Conservation (phyloP, 2,113 vertebrate genomes). For the Rhizomys pruinosus region DNA sequence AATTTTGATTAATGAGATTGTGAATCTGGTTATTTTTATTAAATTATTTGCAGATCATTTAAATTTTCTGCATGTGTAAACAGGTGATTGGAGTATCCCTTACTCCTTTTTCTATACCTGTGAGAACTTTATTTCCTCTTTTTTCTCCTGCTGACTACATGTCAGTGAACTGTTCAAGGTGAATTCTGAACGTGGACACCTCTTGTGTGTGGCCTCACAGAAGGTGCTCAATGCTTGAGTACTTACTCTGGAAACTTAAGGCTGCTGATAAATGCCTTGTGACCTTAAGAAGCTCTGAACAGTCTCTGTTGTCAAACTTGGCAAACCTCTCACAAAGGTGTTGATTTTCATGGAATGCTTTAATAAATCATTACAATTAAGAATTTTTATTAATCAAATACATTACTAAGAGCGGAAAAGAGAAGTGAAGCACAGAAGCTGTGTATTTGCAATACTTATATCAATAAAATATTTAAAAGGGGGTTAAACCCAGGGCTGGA, state of each 20-base stretch:
- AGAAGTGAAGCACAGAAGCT: background rate
- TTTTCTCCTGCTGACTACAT: background rate
- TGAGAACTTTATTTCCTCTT: background rate
- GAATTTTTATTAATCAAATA: background rate
- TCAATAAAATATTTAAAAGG: too few relatives aligned
- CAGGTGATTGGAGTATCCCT: background rate
- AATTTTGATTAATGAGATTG: background rate
- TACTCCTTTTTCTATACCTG: background rate
- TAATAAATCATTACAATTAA: slow-evolving; percentile 27
- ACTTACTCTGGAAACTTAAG: background rate
- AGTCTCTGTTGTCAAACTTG: background rate
- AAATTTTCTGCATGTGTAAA: background rate
- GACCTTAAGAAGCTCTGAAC: background rate
- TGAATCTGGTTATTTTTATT: background rate
- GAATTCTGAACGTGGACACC: too few relatives aligned
- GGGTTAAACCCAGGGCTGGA: too few relatives aligned
- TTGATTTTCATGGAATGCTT: background rate
- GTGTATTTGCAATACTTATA: background rate
- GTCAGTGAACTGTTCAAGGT: background rate
- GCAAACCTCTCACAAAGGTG: background rate
- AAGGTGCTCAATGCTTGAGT: background rate
- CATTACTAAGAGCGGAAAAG: background rate
- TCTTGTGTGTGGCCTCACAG: background rate
- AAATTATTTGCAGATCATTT: background rate
- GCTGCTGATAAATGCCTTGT: background rate